phyloP scores from a whole-genome alignment of 2,888 invertebrate species.

The Strigamia transsilvanica region DNA sequence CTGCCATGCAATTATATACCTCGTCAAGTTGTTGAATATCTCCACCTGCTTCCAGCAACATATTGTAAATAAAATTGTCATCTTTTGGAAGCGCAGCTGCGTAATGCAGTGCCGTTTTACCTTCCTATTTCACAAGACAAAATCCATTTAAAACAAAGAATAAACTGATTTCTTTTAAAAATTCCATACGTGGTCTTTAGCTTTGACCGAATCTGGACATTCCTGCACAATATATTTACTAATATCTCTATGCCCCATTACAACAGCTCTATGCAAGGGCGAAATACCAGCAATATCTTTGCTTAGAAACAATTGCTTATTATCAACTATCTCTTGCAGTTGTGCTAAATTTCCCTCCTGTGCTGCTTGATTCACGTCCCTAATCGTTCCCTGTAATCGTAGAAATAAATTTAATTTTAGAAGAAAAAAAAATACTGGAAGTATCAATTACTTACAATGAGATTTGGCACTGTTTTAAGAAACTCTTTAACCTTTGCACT shows the following conservation, averaged over 20 bases:
- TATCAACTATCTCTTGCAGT: conserved; percentile 67
- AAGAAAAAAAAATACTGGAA: not conserved
- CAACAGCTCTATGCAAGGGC: conserved; percentile 89
- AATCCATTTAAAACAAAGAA: not conserved
- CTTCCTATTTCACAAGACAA: conserved; percentile 68
- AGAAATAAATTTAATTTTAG: not conserved
- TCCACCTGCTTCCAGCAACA: conserved; percentile 81
- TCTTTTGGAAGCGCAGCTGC: conserved; percentile 81
- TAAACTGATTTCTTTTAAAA: no score
- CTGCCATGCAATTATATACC: conserved; percentile 69
- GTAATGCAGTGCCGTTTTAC: conserved; percentile 87
- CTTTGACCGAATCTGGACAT: conserved; percentile 75
- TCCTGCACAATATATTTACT: conserved; percentile 76
- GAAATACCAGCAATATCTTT: conserved; percentile 83
- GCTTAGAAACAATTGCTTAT: conserved; percentile 74
- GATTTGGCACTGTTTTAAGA: conserved; percentile 90
- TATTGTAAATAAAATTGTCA: conserved; percentile 78
- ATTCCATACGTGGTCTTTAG: conserved; percentile 71
- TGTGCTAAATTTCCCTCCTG: conserved; percentile 79
- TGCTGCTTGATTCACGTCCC: conserved; percentile 80
- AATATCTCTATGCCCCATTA: conserved; percentile 79
- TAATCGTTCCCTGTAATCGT: conserved; percentile 75
- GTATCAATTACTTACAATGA: conserved; percentile 74
- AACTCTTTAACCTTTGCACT: conserved; percentile 84
- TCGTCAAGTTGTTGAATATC: conserved; percentile 84